phyloP scores from a whole-genome alignment of 2,888 invertebrate genomes.

The Heteromurus nitidus region DNA sequence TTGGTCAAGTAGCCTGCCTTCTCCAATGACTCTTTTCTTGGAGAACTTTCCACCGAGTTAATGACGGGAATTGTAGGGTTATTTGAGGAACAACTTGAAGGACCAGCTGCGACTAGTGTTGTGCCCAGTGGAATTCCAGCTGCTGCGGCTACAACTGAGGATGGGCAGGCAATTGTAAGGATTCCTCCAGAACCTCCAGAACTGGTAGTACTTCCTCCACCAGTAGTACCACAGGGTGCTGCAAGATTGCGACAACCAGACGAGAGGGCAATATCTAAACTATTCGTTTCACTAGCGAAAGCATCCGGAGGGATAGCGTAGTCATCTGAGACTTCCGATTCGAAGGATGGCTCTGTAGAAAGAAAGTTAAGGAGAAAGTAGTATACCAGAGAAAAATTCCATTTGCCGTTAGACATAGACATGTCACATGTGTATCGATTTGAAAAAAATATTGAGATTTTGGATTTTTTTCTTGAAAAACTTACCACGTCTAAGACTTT shows the following conservation, averaged over 20 bases:
- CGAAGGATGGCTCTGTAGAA: conserved; percentile 81
- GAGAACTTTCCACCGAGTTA: conserved; percentile 75
- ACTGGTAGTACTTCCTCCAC: conserved; percentile 53
- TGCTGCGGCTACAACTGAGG: conserved; percentile 63
- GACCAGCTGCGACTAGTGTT: conserved; percentile 73
- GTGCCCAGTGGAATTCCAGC: conserved; percentile 54
- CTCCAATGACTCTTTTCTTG: conserved; percentile 87
- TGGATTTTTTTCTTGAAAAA: background rate
- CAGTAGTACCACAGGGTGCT: conserved; percentile 35
- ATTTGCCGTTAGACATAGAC: no score
- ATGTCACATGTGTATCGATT: no score
- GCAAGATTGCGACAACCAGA: conserved; percentile 71
- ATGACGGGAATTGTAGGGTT: conserved; percentile 73
- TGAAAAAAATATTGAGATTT: background rate
- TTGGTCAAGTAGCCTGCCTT: conserved; percentile 93
- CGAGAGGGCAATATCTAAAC: conserved; percentile 77
- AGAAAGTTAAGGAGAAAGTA: background rate
- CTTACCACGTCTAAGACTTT: conserved; percentile 74
- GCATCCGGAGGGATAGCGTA: conserved; percentile 98
- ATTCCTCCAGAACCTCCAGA: conserved; percentile 44
- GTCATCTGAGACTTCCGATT: conserved; percentile 96
- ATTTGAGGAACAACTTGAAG: conserved; percentile 74
- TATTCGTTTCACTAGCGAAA: conserved; percentile 84
- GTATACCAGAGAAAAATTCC: no score
- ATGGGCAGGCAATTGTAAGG: conserved; percentile 38